Conservation (phyloP, 2,797 vertebrate genomes). For the Phataginus tetradactyla region DNA sequence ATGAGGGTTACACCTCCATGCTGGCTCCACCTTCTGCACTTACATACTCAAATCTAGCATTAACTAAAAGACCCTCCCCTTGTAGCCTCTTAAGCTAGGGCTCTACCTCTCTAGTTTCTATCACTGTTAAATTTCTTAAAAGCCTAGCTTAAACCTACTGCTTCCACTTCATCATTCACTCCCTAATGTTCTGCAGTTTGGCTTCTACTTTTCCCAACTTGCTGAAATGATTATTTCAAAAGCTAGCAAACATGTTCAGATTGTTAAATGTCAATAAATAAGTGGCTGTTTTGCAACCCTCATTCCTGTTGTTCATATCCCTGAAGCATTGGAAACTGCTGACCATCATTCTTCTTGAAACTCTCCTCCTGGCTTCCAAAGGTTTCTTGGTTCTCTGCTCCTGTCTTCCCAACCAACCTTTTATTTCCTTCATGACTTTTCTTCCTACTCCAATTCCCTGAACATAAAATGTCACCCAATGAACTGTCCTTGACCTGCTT, state of each 20-base stretch:
- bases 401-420: neutral
- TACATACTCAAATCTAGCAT: neutral
- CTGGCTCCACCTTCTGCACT: neutral
- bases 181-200: neutral
- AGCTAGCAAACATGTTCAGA: neutral
- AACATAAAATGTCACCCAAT: conserved; percentile 22
- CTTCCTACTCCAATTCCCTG: neutral
- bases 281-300: neutral
- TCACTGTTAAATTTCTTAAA: neutral
- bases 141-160: neutral
- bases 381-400: neutral
- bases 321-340: neutral
- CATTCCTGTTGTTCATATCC: neutral
- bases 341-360: neutral
- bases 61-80: neutral
- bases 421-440: neutral
- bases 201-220: neutral
- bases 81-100: neutral
- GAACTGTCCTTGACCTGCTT: neutral
- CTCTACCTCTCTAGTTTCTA: neutral
- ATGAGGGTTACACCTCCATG: neutral
- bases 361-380: neutral
- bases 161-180: neutral
- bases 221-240: conserved; percentile 1
- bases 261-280: neutral